These are phyloP conservation scores for Monoplex corrugatus DNA, from an alignment of 2,888 invertebrate genomes.

Conservation along the genomic window DNA sequence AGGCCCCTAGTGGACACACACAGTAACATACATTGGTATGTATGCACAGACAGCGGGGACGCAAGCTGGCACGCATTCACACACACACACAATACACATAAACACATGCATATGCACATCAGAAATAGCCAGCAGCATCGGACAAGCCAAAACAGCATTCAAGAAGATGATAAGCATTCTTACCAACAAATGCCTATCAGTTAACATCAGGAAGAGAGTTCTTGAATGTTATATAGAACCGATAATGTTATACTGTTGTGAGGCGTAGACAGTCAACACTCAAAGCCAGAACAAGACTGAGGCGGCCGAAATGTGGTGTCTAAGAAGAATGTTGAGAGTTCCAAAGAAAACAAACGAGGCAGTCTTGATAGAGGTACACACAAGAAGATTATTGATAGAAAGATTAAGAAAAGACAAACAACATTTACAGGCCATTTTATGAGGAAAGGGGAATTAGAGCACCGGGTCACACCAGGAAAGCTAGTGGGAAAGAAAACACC, in stretches of 20 bases:
- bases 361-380: no score
- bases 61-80: neutral
- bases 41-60: neutral
- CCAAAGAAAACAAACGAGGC: no score
- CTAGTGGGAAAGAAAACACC: no score
- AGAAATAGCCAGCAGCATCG: no score
- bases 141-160: neutral
- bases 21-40: neutral
- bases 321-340: no score
- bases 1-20: constrained; percentile 64
- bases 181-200: neutral
- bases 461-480: no score
- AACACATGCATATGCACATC: neutral
- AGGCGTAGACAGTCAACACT: neutral
- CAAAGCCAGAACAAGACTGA: neutral
- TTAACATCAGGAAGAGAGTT: neutral
- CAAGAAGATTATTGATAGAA: no score
- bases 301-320: no score
- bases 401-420: no score
- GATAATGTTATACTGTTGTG: neutral
- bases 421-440: no score
- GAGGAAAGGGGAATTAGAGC: no score
- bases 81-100: neutral
- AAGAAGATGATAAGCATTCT: neutral
- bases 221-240: neutral